Conservation (phyloP, 2,113 vertebrate species). For the Glaucomys volans region DNA sequence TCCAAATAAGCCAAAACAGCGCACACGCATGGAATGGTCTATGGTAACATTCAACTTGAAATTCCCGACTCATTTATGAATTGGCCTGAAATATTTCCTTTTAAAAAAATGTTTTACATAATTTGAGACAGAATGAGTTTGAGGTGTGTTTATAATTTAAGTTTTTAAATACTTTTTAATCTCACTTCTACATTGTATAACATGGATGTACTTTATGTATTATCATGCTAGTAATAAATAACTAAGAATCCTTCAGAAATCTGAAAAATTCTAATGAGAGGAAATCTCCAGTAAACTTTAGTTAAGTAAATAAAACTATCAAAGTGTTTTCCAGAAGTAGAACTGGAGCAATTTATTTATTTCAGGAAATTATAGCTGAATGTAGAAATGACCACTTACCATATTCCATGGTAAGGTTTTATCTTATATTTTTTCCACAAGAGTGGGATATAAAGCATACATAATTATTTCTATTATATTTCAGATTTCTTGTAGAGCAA, state of each 20-base stretch:
- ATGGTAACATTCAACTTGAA: background rate
- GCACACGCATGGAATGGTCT: background rate
- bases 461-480: background rate
- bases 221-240: background rate
- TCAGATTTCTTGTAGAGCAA: background rate
- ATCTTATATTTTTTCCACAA: background rate
- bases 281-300: background rate
- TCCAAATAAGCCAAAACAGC: background rate
- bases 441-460: background rate
- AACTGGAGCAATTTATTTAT: background rate
- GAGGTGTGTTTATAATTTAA: background rate
- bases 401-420: background rate
- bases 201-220: background rate
- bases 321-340: background rate
- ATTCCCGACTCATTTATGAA: background rate
- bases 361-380: background rate
- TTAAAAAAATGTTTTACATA: background rate
- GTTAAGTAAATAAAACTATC: background rate
- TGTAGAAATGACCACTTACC: background rate
- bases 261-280: background rate
- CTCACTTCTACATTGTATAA: constrained; percentile 1
- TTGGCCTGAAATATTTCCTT: background rate
- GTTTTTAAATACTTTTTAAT: background rate
- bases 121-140: background rate
- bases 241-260: background rate